These are phyloP conservation scores for Willowsia nigromaculata DNA, from an alignment of 2,888 invertebrate species.

Conservation along the genomic window DNA sequence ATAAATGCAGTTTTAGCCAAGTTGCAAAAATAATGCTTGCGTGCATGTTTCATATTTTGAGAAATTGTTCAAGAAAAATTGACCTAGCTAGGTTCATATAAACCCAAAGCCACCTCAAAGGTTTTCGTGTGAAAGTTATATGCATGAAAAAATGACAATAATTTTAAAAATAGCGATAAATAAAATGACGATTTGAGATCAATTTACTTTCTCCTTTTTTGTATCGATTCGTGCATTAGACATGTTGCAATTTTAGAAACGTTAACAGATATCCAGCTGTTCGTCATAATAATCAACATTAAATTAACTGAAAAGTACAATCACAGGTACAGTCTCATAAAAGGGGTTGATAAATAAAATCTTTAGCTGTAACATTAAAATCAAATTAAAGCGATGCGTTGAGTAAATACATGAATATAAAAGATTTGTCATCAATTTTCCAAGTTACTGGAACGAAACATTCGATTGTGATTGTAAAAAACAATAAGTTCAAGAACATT, in stretches of 20 bases:
- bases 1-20: too few relatives aligned
- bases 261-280: neutral
- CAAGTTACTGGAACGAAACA: neutral
- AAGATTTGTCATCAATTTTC: neutral
- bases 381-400: neutral
- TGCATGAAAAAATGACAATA: too few relatives aligned
- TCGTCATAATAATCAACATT: neutral
- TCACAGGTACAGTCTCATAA: slow-evolving; percentile 22
- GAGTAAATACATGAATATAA: neutral
- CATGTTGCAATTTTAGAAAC: too few relatives aligned
- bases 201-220: too few relatives aligned
- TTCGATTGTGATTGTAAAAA: neutral
- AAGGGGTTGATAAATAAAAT: neutral
- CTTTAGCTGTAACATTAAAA: neutral
- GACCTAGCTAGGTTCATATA: too few relatives aligned
- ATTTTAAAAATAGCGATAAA: neutral
- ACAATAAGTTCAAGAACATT: neutral
- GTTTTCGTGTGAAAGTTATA: too few relatives aligned
- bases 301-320: neutral
- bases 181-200: neutral
- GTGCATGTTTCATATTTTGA: too few relatives aligned
- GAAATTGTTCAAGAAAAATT: too few relatives aligned
- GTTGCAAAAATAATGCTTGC: too few relatives aligned
- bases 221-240: too few relatives aligned
- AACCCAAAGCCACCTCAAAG: too few relatives aligned